Evolutionary conservation across 1,140 invertebrate species (phyloP).

Genomic region (Diabrotica undecimpunctata): DNA sequence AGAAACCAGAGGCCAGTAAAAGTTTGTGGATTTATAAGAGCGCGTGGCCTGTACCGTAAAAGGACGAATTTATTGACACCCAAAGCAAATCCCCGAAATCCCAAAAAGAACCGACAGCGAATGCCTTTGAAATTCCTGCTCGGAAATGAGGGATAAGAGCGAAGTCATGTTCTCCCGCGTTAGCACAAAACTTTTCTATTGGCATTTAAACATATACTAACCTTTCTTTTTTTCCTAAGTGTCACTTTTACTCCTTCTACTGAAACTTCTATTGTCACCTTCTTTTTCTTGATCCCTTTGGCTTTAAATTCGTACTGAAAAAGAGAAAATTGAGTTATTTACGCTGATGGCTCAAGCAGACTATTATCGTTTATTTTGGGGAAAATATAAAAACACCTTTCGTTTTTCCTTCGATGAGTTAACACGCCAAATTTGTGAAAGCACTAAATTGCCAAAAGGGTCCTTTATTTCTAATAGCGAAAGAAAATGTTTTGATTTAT

Average conservation of each 20-base stretch:
- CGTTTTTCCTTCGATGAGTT: no score
- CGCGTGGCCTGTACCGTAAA: background rate
- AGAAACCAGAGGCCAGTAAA: no score
- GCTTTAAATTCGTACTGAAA: conserved; percentile 97
- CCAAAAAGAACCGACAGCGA: background rate
- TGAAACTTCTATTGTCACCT: conserved; percentile 91
- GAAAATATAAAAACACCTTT: no score
- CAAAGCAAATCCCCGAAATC: background rate
- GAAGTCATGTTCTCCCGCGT: background rate
- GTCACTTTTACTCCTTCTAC: conserved; percentile 90
- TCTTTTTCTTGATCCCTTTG: conserved; percentile 95
- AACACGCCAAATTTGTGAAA: no score
- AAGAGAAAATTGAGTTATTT: conserved; percentile 9
- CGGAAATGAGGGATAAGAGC: background rate
- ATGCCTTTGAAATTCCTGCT: background rate
- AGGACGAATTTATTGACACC: background rate
- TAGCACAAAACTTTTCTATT: background rate
- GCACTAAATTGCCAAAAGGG: no score
- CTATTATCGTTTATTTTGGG: no score
- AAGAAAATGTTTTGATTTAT: no score
- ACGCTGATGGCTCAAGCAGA: no score
- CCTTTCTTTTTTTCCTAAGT: conserved; percentile 73
- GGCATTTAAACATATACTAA: conserved; percentile 38
- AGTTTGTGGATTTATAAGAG: no score
- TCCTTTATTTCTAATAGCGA: no score